Evolutionary conservation across 2,797 vertebrate species (phyloP), one percentile per base, ranked within the genome.

Genomic region (Hippocampus kuda): DNA sequence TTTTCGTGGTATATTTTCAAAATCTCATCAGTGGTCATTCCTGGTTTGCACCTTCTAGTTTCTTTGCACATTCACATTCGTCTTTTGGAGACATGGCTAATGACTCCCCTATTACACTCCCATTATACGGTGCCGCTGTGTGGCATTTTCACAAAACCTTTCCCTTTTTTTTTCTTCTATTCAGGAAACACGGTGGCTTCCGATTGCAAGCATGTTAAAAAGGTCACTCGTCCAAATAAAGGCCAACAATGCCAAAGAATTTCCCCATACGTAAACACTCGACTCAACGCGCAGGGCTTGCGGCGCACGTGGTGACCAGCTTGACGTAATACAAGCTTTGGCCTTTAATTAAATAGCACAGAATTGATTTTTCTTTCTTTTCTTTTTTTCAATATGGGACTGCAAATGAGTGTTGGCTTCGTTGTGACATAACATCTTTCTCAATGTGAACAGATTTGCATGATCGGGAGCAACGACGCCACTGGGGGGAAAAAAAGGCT

Each of bases 181-280:
- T 68, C 77, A 79, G 75, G 81, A 87, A 87, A 88, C 89, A 89
- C 76, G 82, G 88, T 87, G 79, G 78, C 83, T 86, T 83, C 81
- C 83, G 84, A 89, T 89, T 90, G 89, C 85, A 86, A 84, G 86
- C 86, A 89, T 88, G 89, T 88, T 89, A 89, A 90, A 91, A 92
- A 92, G 91, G 91, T 92, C 91, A 92, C 84, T 85, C 86, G 86
- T 89, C 81, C 84, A 87, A 89, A 92, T 89, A 92, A 92, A 92
- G 92, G 91, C 88, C 91, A 92, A 82, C 89, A 83, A 83, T 88
- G 90, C 87, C 91, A 91, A 88, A 83, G 77, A 84, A 80, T 88
- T 84, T 78, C 74, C 76, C 34, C 77, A 68, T 85, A 83, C 79
- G 86, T 83, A 84, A 86, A 84, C 79, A 81, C 82, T 82, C 73